Percentiles rank a stretch among this genome's conserved stretches.
phyloP scores from a whole-genome alignment of 2,888 invertebrate species.

The Aleiodes leptofemur region DNA sequence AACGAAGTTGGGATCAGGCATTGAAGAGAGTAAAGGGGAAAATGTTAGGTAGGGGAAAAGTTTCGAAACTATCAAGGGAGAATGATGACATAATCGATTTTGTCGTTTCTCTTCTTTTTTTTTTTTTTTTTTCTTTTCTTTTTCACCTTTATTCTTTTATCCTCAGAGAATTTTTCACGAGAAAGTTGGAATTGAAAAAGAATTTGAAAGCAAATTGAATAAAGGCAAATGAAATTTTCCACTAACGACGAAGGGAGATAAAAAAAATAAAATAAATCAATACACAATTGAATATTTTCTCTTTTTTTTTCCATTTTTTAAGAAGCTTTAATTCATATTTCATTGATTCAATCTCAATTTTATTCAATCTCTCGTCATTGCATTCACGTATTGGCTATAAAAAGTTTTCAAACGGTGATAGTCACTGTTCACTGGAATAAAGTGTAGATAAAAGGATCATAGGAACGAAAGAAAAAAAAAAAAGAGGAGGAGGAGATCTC shows the following conservation, averaged over 20 bases:
- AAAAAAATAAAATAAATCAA: too few species aligned
- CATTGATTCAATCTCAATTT: constrained; percentile 7
- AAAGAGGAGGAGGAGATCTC: not conserved
- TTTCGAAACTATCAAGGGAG: constrained; percentile 40
- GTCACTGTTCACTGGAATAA: not conserved
- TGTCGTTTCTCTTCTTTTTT: constrained; percentile 28
- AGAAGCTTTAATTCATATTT: too few species aligned
- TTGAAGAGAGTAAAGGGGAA: too few species aligned
- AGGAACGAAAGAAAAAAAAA: not conserved
- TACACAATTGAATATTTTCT: too few species aligned
- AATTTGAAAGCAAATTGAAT: too few species aligned
- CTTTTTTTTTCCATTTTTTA: too few species aligned
- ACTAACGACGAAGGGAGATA: too few species aligned
- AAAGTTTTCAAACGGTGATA: not conserved
- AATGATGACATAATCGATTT: constrained; percentile 43
- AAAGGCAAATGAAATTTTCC: too few species aligned
- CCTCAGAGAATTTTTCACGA: too few species aligned
- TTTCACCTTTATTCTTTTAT: too few species aligned
- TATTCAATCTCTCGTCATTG: constrained; percentile 13
- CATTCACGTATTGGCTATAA: constrained; percentile 1
- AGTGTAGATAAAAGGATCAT: constrained; percentile 1
- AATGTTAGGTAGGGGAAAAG: too few species aligned
- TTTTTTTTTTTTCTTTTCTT: not conserved
- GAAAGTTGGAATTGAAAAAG: too few species aligned
- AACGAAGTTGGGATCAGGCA: constrained; percentile 37